Percentiles rank a stretch among this genome's conserved stretches.
These are phyloP conservation scores for Erythrolamprus reginae DNA, from an alignment of 2,113 vertebrate species.

Conservation along the genomic window DNA sequence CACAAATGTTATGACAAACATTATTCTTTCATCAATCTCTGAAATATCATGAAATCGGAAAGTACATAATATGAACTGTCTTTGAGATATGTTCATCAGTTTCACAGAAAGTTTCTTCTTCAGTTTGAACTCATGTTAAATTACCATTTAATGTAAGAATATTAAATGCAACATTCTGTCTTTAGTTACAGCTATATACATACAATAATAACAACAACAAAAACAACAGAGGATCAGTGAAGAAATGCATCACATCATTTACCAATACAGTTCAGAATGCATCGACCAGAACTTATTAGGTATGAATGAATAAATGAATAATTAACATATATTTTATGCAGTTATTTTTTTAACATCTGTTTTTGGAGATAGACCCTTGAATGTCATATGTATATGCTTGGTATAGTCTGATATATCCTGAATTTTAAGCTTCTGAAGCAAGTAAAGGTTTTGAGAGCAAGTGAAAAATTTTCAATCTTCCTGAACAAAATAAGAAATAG, in stretches of 20 bases:
- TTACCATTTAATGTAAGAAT: conserved; percentile 1
- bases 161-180: too few relatives aligned
- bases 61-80: not conserved
- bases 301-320: not conserved
- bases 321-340: not conserved
- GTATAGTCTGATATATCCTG: not conserved
- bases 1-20: not conserved
- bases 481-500: not conserved
- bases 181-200: not conserved
- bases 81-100: not conserved
- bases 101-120: not conserved
- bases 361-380: not conserved
- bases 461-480: not conserved
- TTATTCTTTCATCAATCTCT: not conserved
- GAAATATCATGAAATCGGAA: not conserved
- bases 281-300: conserved; percentile 12
- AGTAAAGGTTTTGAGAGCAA: not conserved
- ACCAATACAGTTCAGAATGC: not conserved
- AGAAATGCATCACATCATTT: not conserved
- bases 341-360: not conserved
- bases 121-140: not conserved
- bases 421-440: not conserved
- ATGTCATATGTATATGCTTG: not conserved
- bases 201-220: not conserved
- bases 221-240: not conserved